Evolutionary conservation across 2,113 vertebrate genomes (phyloP), one percentile per base, ranked within the genome.

Genomic region (Stegostoma tigrinum): DNA sequence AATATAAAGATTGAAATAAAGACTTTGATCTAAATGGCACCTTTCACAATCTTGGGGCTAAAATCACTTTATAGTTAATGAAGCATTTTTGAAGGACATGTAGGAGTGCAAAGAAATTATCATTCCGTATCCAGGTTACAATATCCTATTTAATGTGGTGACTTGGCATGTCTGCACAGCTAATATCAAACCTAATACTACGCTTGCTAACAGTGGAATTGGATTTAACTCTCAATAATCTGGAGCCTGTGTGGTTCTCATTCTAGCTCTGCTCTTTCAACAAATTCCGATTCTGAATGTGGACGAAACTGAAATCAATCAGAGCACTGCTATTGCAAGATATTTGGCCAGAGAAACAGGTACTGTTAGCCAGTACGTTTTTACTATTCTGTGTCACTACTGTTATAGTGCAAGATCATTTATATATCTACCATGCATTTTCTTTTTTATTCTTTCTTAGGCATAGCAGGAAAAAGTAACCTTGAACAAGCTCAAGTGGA

Each of bases 261-360:
- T 96, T 93, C 95, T 96, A 98, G 98, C 96, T 96, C 96, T 98
- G 94, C 97, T 97, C 0, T 98, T 98, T 27, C 96, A 96, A 93
- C 97, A 98, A 97, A 68, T 98, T 27, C 98, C 98, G 0, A 12
- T 98, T 96, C 97, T 98, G 96, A 97, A 98, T 96, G 97, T 98
- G 0, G 97, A 98, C 0, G 97, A 97, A 95, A 85, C 97, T 80
- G 61, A 19, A 7, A 96, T 98, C 96, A 97, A 98, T 95, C 98
- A 98, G 96, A 98, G 98, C 94, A 96, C 98, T 5, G 98, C 98
- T 1, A 98, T 98, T 15, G 98, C 97, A 78, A 97, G 98, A 96
- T 98, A 97, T 48, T 95, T 98, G 42, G 97, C 97, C 87, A 98
- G 96, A 97, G 97, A 97, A 97, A 96, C 97, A 97, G 98, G 98